Evolutionary conservation across 2,797 vertebrate genomes (phyloP), one percentile per base, ranked within the genome.

Genomic region (Cichlasoma orientale): DNA sequence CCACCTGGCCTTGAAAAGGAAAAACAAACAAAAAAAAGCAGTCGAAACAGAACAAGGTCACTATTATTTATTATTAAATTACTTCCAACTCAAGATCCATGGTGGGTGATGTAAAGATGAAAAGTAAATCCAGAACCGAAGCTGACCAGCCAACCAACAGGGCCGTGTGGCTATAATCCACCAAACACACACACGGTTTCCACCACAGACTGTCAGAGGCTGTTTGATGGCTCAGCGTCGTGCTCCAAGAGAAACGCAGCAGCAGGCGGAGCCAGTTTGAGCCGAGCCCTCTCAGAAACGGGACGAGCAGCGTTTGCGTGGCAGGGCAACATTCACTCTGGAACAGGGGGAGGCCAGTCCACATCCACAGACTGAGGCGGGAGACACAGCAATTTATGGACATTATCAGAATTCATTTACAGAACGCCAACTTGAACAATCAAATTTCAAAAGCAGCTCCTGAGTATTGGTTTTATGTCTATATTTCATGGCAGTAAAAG

Each of bases 311-410:
- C 16, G 1, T 27, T 54, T 1, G 56, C 0, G 23, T 2, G 1
- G 33, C 10, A 9, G 18, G 29, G 38, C 14, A 4, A 33, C 19
- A 1, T 66, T 94, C 90, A 98, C 83, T 98, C 95, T 19, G 96
- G 95, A 76, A 99, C 89, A 59, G 94, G 70, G 25, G 98, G 98
- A 50, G 98, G 98, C 98, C 98, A 99, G 91, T 99, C 98, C 86
- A 97, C 96, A 4, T 99, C 97, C 47, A 99, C 98, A 13, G 98
- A 99, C 98, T 99, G 87, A 75, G 86, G 82, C 2, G 50, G 25
- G 31, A 75, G 21, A 61, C n/a, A 33, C 18, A 57, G 44, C 9
- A 3, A 66, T 71, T 72, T 72, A 44, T 8, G 8, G 36, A 44
- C 14, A 0, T 25, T 27, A 47, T 47, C 0, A 6, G 14, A 47